Evolutionary conservation across 2,113 vertebrate genomes (phyloP).

Genomic region (Brienomyrus brachyistius): DNA sequence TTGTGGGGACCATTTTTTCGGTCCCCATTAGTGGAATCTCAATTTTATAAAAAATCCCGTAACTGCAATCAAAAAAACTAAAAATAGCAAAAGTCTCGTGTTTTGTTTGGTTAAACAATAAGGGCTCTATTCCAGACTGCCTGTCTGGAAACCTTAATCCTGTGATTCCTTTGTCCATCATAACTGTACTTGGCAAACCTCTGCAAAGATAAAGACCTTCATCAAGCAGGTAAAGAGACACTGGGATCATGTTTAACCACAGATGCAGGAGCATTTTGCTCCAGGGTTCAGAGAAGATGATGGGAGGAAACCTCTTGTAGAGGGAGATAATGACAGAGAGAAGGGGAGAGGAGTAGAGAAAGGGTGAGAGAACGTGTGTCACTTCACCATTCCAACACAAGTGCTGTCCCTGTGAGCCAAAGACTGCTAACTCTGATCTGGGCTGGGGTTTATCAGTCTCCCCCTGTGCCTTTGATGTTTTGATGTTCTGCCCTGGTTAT

Average conservation of each 20-base stretch:
- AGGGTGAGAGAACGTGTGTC: not conserved
- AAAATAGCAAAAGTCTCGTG: not conserved
- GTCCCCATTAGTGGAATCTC: too few species aligned
- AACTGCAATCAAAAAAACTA: not conserved
- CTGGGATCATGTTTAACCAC: not conserved
- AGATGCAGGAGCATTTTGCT: not conserved
- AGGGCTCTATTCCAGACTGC: not conserved
- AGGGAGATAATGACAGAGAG: not conserved
- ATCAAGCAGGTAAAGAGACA: not conserved
- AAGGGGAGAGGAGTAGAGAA: not conserved
- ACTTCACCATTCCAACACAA: not conserved
- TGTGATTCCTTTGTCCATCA: not conserved
- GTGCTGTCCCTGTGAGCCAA: not conserved
- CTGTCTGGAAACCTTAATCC: not conserved
- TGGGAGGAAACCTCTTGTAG: not conserved
- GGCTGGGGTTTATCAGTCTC: not conserved
- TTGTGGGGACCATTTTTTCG: too few species aligned
- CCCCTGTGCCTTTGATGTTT: not conserved
- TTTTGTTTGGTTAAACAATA: not conserved
- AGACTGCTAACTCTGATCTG: not conserved
- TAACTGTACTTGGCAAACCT: not conserved
- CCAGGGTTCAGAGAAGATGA: not conserved
- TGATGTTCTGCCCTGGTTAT: not conserved
- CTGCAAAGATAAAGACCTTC: not conserved
- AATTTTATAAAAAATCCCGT: too few species aligned